Evolutionary conservation across 2,888 invertebrate species (phyloP).

Genomic region (Stenoptilia bipunctidactyla): DNA sequence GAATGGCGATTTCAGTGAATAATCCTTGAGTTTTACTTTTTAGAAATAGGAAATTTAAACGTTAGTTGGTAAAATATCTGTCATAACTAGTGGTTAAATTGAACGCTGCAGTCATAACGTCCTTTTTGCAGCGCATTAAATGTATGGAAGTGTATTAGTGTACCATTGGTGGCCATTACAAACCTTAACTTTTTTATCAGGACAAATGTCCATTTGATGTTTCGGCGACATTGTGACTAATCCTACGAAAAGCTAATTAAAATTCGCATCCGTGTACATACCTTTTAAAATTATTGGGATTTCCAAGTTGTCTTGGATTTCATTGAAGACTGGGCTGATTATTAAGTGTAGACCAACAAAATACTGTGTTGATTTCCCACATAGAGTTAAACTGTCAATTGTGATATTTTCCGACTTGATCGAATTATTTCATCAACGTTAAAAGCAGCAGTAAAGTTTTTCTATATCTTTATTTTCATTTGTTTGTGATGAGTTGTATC

Average conservation of each 20-base stretch:
- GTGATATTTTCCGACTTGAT: slow-evolving; percentile 47
- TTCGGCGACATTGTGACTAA: slow-evolving; percentile 71
- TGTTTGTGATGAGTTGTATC: background rate
- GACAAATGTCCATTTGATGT: slow-evolving; percentile 70
- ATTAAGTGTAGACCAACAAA: slow-evolving; percentile 47
- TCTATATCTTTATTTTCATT: slow-evolving; percentile 18
- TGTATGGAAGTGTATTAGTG: slow-evolving; percentile 37
- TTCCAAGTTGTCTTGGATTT: slow-evolving; percentile 32
- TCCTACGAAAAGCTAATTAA: slow-evolving; percentile 41
- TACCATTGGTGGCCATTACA: slow-evolving; percentile 71
- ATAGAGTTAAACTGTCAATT: slow-evolving; percentile 55
- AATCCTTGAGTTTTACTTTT: slow-evolving; percentile 67
- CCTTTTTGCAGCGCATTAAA: background rate
- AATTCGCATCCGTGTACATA: slow-evolving; percentile 42
- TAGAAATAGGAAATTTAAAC: slow-evolving; percentile 64
- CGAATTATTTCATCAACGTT: slow-evolving; percentile 26
- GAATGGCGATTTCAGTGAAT: slow-evolving; percentile 69
- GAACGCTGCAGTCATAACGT: slow-evolving; percentile 7
- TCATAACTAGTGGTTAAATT: slow-evolving; percentile 39
- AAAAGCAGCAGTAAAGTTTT: slow-evolving; percentile 17
- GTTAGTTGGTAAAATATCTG: slow-evolving; percentile 58
- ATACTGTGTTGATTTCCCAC: slow-evolving; percentile 58
- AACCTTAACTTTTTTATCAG: slow-evolving; percentile 69
- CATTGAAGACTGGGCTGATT: slow-evolving; percentile 20
- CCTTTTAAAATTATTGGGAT: slow-evolving; percentile 26